phyloP scores from a whole-genome alignment of 2,113 vertebrate species.

The Tringa solitaria region DNA sequence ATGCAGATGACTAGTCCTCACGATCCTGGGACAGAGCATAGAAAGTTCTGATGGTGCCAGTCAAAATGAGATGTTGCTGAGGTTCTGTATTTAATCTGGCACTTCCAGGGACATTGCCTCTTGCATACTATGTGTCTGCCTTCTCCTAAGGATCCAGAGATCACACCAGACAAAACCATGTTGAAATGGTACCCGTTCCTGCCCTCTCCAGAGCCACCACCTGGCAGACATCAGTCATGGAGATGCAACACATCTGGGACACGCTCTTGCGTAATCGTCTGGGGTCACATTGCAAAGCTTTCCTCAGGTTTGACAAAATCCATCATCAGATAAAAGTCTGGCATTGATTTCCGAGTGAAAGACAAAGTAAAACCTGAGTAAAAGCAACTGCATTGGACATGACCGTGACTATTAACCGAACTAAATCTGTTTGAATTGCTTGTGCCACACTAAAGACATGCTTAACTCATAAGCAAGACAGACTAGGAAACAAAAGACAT shows the following conservation, averaged over 20 bases:
- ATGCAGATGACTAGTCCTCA: background rate
- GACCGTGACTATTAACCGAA: background rate
- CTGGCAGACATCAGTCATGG: background rate
- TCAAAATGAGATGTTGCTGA: background rate
- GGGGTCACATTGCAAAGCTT: background rate
- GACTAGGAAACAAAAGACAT: background rate
- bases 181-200: background rate
- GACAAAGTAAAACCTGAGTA: background rate
- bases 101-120: background rate
- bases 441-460: background rate
- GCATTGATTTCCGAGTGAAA: background rate
- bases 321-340: background rate
- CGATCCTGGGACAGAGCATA: background rate
- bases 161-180: background rate
- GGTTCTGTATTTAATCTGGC: background rate
- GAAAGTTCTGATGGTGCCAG: background rate
- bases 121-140: background rate
- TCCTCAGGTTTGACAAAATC: background rate
- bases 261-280: background rate
- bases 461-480: background rate
- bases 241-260: background rate
- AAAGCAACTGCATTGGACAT: background rate
- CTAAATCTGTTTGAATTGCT: background rate
- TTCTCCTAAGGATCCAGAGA: background rate
- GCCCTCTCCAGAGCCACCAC: background rate